phyloP scores from a whole-genome alignment of 1,140 invertebrate species.

The Sycophila sp. region DNA sequence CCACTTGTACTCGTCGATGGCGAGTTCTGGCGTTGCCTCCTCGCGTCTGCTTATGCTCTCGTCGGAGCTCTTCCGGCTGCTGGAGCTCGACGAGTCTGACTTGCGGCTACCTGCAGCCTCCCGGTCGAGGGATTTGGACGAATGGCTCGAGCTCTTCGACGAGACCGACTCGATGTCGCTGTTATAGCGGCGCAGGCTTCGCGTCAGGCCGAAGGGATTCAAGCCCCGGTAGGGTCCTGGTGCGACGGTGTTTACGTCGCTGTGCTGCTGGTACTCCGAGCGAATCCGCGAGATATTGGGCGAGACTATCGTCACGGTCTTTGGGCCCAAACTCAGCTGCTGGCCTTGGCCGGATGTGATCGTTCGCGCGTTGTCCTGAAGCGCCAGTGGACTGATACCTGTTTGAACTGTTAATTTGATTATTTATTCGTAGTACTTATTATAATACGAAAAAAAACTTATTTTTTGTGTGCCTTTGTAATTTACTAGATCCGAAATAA shows the following conservation, averaged over 20 bases:
- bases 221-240: background rate
- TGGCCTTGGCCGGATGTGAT: conserved; percentile 41
- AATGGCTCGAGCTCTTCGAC: conserved; percentile 23
- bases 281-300: conserved; percentile 4
- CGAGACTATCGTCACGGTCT: conserved; percentile 59
- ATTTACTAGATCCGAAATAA: no score
- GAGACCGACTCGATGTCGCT: conserved; percentile 35
- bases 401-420: no score
- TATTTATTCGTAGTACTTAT: background rate
- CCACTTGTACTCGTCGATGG: conserved; percentile 21
- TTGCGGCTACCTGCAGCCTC: background rate
- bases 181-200: conserved; percentile 10
- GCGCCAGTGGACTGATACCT: conserved; percentile 52
- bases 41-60: background rate
- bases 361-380: conserved; percentile 45
- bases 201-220: background rate
- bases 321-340: conserved; percentile 41
- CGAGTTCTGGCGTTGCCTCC: background rate
- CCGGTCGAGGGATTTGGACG: conserved; percentile 15
- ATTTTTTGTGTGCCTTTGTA: no score
- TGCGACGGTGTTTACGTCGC: background rate
- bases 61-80: conserved; percentile 3
- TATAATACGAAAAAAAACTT: background rate
- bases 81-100: background rate
- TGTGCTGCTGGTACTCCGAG: background rate